Base-by-base conservation (phyloP, 1,140 invertebrate genomes). In the Ganaspis sp. region DNA sequence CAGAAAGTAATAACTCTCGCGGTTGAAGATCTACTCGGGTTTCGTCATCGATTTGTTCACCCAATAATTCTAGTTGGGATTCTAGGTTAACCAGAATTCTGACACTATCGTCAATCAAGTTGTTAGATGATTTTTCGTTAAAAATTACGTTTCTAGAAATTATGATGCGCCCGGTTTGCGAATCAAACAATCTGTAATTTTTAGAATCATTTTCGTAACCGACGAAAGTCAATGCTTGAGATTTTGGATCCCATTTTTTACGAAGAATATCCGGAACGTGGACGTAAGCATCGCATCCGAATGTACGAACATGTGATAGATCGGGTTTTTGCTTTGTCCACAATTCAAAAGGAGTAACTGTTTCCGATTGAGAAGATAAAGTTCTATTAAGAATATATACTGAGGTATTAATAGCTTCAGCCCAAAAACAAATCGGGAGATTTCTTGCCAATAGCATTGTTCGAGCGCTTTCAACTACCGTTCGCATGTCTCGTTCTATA, bases 361-460 rank as follows among this genome's bases (percentile, higher is more conserved):
- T 71, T 11, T 71, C 15, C 29, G 54, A 75, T 0, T 37, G 58
- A 21, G 75, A 34, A 69, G 70, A 69, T 21, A 76, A 37, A 15
- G 74, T 80, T 45, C 73, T 73, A 23, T 81, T 78, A 4, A 78
- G 49, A 42, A 75, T 26, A 69, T 81, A 81, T 1, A 78, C 81
- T 0, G 87, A 87, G 9, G 88, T 92, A 54, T 85, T 83, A 0
- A 90, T 81, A 12, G 92, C 90, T 87, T 93, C 90, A 2, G 86
- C 87, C 91, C 90, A 93, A 69, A 91, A 84, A 0, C 77, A 42
- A 40, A 85, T 81, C 40, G 81, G 80, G 34, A 93, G 71, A 19
- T 88, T 77, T 40, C 85, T 79, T 17, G 84, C 81, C 15, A 84
- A 49, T 9, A 92, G 69, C 89, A 92, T 90, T 12, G 86, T 81